phyloP scores from a whole-genome alignment of 1,140 invertebrate species.

The Calephelis nemesis region DNA sequence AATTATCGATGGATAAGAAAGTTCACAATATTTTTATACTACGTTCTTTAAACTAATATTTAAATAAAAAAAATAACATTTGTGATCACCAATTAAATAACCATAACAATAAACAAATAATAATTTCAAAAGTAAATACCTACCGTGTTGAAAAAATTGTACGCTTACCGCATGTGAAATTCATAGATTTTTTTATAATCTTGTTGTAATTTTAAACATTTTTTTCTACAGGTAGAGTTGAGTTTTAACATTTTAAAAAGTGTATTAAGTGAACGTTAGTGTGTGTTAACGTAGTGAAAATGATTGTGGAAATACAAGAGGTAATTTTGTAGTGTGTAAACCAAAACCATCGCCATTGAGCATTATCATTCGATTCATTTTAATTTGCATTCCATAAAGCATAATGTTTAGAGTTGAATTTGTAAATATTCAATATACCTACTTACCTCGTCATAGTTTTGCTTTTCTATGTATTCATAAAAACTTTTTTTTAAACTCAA shows the following conservation, averaged over 20 bases:
- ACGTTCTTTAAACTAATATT: too few species aligned
- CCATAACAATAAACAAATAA: too few species aligned
- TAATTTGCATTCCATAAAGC: constrained; percentile 12
- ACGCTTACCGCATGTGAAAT: too few species aligned
- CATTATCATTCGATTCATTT: constrained; percentile 22
- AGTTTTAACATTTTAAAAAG: constrained; percentile 9
- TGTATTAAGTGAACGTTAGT: constrained; percentile 40
- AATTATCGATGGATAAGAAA: too few species aligned
- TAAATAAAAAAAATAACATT: too few species aligned
- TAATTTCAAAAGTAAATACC: too few species aligned
- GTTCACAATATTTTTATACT: too few species aligned
- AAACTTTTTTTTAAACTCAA: background rate
- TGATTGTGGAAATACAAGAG: constrained; percentile 76
- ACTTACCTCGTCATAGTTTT: too few species aligned
- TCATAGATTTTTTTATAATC: too few species aligned
- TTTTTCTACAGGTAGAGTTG: constrained; percentile 12
- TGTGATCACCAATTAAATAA: too few species aligned
- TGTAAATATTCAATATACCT: background rate
- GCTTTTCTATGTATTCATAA: background rate
- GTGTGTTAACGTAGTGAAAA: constrained; percentile 52
- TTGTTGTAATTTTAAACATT: too few species aligned
- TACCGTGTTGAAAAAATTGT: too few species aligned
- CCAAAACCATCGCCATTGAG: constrained; percentile 12
- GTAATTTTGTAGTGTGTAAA: constrained; percentile 44
- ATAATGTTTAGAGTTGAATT: background rate